These are phyloP conservation scores for Rhabdornis inornatus DNA, from an alignment of 2,113 vertebrate genomes.

Conservation along the genomic window DNA sequence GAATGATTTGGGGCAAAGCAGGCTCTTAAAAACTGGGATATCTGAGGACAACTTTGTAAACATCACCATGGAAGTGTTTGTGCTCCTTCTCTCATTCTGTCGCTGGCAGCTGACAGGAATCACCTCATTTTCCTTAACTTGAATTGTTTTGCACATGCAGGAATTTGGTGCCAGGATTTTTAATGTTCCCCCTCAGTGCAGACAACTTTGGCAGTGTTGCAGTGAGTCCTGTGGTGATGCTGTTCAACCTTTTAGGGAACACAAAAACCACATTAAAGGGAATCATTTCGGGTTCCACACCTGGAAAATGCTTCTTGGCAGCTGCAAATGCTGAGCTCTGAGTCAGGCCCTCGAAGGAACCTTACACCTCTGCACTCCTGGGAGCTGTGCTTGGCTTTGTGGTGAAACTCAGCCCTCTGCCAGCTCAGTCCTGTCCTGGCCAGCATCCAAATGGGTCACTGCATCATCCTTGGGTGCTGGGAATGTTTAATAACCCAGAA, in stretches of 20 bases:
- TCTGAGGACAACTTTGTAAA: background rate
- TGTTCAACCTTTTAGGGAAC: rapidly evolving
- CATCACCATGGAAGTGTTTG: background rate
- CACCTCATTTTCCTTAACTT: background rate
- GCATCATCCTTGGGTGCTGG: background rate
- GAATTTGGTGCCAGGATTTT: background rate
- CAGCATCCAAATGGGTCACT: background rate
- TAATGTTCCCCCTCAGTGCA: rapidly evolving
- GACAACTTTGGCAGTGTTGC: rapidly evolving
- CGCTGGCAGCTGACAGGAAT: background rate
- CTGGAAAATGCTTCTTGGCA: background rate
- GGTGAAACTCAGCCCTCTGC: background rate
- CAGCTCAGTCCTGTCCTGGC: background rate
- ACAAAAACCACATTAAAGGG: background rate
- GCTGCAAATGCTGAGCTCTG: background rate
- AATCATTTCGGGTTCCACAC: background rate
- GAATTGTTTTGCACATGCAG: rapidly evolving
- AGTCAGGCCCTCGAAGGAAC: background rate
- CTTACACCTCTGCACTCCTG: rapidly evolving
- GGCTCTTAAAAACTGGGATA: background rate
- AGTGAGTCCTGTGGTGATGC: rapidly evolving
- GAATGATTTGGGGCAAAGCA: rapidly evolving
- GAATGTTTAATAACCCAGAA: background rate
- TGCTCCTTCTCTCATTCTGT: background rate
- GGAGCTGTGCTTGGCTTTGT: background rate